Conservation (phyloP, 2,113 vertebrate species). For the Oxyura jamaicensis region DNA sequence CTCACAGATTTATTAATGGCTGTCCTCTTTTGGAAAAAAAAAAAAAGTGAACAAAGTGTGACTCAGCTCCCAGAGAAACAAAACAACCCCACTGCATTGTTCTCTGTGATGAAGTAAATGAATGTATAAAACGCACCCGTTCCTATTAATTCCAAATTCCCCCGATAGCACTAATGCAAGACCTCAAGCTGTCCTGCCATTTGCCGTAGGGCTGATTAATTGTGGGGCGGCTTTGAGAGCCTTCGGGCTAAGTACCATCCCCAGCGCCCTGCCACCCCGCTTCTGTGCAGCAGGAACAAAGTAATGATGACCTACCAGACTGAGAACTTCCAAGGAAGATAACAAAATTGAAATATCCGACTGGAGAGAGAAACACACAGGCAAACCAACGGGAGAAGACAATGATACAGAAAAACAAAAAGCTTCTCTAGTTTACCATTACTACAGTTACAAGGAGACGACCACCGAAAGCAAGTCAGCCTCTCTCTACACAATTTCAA, state of each 20-base stretch:
- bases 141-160: background rate
- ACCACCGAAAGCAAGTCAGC: background rate
- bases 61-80: background rate
- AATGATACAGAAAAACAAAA: background rate
- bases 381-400: background rate
- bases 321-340: background rate
- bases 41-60: conserved; percentile 9
- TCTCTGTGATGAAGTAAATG: background rate
- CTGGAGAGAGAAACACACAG: background rate
- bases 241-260: background rate
- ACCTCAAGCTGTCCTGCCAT: background rate
- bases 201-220: background rate
- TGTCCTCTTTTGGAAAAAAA: background rate
- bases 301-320: background rate
- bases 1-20: conserved; percentile 39
- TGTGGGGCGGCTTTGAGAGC: background rate
- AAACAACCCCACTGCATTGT: background rate
- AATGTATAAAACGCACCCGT: background rate
- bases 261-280: background rate
- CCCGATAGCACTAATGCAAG: background rate
- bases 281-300: background rate
- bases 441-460: background rate
- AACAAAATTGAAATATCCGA: background rate
- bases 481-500: background rate
- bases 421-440: background rate